Evolutionary conservation across 2,888 invertebrate species (phyloP), one percentile per base, ranked within the genome.

Genomic region (Synanthedon andrenaeformis): DNA sequence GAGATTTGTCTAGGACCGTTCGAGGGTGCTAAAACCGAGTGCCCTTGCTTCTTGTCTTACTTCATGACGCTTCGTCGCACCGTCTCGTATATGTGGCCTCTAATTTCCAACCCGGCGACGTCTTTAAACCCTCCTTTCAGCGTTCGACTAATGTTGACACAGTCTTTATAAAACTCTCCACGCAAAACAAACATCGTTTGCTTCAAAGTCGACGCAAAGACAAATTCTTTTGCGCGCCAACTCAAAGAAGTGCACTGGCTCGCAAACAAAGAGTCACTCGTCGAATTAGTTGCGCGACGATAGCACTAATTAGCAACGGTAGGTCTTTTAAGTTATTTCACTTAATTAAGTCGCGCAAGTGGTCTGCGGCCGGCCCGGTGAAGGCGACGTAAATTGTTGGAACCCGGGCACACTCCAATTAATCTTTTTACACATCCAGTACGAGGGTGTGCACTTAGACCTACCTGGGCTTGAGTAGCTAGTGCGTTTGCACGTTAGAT

Each of bases 271-370:
- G 81, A 78, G 74, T 78, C 79, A 74, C 79, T 81, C 77, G 77
- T 75, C 73, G 83, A 83, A 85, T 86, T 86, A 86, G 85, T 83
- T 72, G 64, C 63, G 67, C 75, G 63, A 74, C 82, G 77, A 86
- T 85, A 80, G 79, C 76, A 70, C 86, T 86, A 87, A 87, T 87
- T 87, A 87, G 86, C 77, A 76, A 79, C 82, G 79, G 82, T 82
- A 78, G 80, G 82, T 83, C 84, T 81, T 79, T 86, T 85, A 85
- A 85, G 78, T 85, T 84, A 85, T 86, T 86, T 85, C 79, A 84
- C 87, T 85, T 86, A 87, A 87, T 87, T 87, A 87, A 85, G 86
- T 84, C 73, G 80, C 72, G 75, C 77, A 82, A 87, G 86, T 86
- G 86, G 85, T 85, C 85, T 85, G 80, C 76, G 82, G 80, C 80